Evolutionary conservation across 2,113 vertebrate species (phyloP).

Genomic region (Capreolus pygargus): DNA sequence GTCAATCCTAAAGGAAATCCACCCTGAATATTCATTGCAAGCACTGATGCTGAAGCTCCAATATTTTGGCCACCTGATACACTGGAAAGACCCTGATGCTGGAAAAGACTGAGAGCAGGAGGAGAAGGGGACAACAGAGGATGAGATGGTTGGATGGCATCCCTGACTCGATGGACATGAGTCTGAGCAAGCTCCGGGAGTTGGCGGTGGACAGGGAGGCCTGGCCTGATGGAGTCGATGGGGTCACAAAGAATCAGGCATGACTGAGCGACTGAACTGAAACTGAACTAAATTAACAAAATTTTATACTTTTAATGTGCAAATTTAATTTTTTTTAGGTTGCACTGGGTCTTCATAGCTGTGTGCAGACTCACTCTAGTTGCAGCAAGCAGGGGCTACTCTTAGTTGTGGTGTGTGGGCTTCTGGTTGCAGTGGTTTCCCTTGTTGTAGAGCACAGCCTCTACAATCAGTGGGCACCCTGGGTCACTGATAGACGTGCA

Average conservation of each 20-base stretch:
- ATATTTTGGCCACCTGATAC: background rate
- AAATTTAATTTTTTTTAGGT: background rate
- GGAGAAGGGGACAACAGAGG: background rate
- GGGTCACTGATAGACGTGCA: background rate
- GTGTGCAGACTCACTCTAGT: background rate
- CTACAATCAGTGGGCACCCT: background rate
- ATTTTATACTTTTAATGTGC: background rate
- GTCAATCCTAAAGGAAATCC: background rate
- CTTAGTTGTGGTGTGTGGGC: background rate
- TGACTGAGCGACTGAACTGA: background rate
- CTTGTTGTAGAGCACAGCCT: background rate
- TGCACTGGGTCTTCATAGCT: background rate
- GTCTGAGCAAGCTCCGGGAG: background rate
- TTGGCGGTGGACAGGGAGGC: background rate
- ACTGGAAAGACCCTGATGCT: background rate
- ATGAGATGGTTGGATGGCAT: background rate
- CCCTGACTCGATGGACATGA: background rate
- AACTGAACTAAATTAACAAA: background rate
- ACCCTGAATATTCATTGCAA: background rate
- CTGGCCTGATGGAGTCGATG: background rate
- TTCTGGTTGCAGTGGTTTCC: background rate
- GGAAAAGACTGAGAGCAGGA: background rate
- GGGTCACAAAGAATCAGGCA: fast-evolving
- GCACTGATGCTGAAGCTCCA: background rate
- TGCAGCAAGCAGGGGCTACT: background rate